phyloP scores from a whole-genome alignment of 2,888 invertebrate genomes.

The Phymatocera aterrima region DNA sequence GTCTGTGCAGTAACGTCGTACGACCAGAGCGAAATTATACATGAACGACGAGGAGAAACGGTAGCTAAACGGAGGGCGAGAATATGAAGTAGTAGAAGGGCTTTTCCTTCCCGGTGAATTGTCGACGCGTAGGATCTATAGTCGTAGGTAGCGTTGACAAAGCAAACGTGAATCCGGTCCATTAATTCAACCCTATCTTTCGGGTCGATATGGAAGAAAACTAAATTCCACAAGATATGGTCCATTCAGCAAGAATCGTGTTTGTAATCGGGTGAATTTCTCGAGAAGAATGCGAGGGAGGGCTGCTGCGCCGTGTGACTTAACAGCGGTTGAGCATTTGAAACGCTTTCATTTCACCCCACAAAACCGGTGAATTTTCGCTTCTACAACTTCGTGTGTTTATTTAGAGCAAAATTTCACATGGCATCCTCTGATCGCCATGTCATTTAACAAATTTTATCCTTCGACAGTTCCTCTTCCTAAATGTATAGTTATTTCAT shows the following conservation, averaged over 20 bases:
- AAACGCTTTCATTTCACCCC: neutral
- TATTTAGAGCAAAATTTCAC: too few species aligned
- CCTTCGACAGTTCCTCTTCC: too few species aligned
- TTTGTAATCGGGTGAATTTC: slow-evolving; percentile 8
- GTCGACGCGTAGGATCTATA: neutral
- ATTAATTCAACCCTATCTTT: slow-evolving; percentile 32
- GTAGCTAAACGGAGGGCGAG: neutral
- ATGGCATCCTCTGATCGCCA: too few species aligned
- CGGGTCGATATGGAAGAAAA: slow-evolving; percentile 17
- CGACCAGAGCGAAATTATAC: neutral
- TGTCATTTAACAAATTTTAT: too few species aligned
- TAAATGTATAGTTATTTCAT: too few species aligned
- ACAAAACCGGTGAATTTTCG: neutral
- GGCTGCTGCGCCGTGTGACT: neutral
- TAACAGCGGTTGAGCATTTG: neutral
- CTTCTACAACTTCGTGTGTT: too few species aligned
- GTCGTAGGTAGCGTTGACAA: slow-evolving; percentile 30
- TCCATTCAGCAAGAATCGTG: slow-evolving; percentile 2
- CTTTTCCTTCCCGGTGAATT: neutral
- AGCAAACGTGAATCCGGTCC: slow-evolving; percentile 27
- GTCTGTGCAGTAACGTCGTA: neutral
- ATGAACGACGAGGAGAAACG: neutral
- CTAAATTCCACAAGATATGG: slow-evolving; percentile 13
- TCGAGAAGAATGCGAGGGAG: neutral
- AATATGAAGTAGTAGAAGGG: slow-evolving; percentile 5